phyloP scores from a whole-genome alignment of 2,113 vertebrate genomes.

The Tenrec ecaudatus region DNA sequence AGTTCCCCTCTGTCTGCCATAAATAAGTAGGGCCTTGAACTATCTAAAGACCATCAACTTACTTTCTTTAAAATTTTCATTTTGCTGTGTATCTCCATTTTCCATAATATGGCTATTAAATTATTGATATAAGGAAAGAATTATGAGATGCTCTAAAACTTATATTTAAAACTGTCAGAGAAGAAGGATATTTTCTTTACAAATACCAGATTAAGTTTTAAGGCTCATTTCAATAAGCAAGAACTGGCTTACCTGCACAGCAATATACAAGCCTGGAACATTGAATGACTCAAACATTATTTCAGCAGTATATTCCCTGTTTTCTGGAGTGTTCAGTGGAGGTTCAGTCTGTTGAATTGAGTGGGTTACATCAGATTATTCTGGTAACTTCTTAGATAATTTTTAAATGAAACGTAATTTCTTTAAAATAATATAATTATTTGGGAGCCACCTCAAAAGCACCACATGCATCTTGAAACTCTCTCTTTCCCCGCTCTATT shows the following conservation, averaged over 20 bases:
- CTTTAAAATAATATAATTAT: conserved; percentile 44
- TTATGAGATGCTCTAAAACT: not conserved
- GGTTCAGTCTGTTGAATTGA: conserved; percentile 93
- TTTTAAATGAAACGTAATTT: conserved; percentile 49
- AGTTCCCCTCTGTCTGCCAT: conserved; percentile 4
- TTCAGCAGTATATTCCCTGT: conserved; percentile 99
- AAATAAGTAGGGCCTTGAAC: conserved; percentile 22
- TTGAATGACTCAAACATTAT: conserved; percentile 99
- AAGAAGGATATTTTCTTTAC: not conserved
- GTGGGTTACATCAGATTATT: conserved; percentile 7
- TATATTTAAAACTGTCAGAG: not conserved
- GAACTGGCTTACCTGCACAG: conserved; percentile 93
- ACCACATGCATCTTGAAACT: no score
- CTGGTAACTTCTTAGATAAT: conserved; percentile 4
- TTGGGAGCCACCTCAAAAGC: not conserved
- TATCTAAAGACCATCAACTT: conserved; percentile 16
- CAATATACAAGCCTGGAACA: conserved; percentile 98
- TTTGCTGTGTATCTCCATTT: conserved; percentile 1
- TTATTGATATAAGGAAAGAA: conserved; percentile 43
- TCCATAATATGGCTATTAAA: conserved; percentile 46
- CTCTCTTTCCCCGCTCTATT: no score
- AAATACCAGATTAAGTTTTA: conserved; percentile 43
- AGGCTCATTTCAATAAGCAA: not conserved
- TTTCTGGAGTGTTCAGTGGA: conserved; percentile 98
- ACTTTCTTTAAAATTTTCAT: conserved; percentile 8